Evolutionary conservation across 2,888 invertebrate genomes (phyloP).

Genomic region (Synanthedon vespiformis): DNA sequence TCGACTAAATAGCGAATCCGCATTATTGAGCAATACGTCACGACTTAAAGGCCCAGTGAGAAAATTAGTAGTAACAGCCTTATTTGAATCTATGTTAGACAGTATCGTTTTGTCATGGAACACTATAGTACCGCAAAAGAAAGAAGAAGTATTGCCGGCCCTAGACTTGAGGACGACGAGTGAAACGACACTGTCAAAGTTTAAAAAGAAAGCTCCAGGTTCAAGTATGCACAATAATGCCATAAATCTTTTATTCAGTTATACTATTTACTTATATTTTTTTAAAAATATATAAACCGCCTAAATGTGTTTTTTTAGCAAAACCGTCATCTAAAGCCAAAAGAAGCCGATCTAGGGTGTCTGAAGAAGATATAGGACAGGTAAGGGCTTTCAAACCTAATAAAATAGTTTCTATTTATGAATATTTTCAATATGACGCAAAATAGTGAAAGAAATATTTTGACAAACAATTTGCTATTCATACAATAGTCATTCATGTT

Average conservation of each 20-base stretch:
- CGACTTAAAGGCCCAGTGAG: conserved; percentile 33
- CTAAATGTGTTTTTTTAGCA: conserved; percentile 10
- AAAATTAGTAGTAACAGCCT: conserved; percentile 40
- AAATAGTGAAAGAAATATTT: too few relatives aligned
- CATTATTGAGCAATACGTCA: conserved; percentile 6
- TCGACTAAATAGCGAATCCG: conserved; percentile 24
- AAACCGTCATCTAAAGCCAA: conserved; percentile 25
- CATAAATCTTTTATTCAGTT: background rate
- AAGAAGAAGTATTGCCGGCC: conserved; percentile 17
- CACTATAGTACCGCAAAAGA: conserved; percentile 20
- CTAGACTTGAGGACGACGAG: conserved; percentile 28
- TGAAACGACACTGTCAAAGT: conserved; percentile 25
- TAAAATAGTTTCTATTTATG: too few relatives aligned
- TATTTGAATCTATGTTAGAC: conserved; percentile 53
- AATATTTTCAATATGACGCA: too few relatives aligned
- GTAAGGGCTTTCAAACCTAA: background rate
- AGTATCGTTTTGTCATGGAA: conserved; percentile 50
- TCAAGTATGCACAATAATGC: too few relatives aligned
- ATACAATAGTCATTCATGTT: too few relatives aligned
- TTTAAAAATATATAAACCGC: too few relatives aligned
- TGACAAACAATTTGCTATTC: too few relatives aligned
- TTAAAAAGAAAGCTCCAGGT: conserved; percentile 28
- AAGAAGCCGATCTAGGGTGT: conserved; percentile 31
- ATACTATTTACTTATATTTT: too few relatives aligned
- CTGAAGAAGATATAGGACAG: conserved; percentile 12